These are phyloP conservation scores for Tenebrio molitor DNA, from an alignment of 1,140 invertebrate genomes.

Conservation along the genomic window DNA sequence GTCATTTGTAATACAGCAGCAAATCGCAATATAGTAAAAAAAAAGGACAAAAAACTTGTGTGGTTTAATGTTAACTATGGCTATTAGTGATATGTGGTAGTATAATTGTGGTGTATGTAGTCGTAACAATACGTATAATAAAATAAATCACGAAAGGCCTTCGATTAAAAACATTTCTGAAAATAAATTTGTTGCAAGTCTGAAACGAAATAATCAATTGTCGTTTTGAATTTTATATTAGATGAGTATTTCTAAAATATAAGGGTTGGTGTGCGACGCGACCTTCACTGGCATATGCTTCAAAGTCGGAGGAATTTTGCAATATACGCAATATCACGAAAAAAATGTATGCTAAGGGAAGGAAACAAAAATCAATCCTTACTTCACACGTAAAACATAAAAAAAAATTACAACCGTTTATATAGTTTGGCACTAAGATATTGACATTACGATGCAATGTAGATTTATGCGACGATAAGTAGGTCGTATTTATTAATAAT, in stretches of 20 bases:
- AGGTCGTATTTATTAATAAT: neutral
- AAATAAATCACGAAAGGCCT: no score
- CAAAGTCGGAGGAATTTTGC: slow-evolving; percentile 1
- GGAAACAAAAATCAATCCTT: slow-evolving; percentile 28
- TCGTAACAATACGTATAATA: no score
- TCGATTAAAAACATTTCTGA: no score
- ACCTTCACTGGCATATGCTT: slow-evolving; percentile 7
- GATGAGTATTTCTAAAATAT: neutral
- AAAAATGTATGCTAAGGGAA: neutral
- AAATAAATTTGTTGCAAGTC: no score
- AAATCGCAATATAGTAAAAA: no score
- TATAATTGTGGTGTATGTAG: no score
- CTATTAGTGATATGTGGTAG: no score
- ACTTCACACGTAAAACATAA: neutral
- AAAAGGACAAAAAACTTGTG: no score
- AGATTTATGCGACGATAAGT: neutral
- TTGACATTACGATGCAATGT: neutral
- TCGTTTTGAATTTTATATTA: no score
- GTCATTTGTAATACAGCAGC: no score
- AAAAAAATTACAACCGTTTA: neutral
- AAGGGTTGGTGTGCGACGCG: neutral
- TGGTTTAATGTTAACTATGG: no score
- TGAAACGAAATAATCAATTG: no score
- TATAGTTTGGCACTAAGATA: neutral
- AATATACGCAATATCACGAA: slow-evolving; percentile 8